Conservation (phyloP, 2,888 invertebrate species). For the Lysandra coridon region DNA sequence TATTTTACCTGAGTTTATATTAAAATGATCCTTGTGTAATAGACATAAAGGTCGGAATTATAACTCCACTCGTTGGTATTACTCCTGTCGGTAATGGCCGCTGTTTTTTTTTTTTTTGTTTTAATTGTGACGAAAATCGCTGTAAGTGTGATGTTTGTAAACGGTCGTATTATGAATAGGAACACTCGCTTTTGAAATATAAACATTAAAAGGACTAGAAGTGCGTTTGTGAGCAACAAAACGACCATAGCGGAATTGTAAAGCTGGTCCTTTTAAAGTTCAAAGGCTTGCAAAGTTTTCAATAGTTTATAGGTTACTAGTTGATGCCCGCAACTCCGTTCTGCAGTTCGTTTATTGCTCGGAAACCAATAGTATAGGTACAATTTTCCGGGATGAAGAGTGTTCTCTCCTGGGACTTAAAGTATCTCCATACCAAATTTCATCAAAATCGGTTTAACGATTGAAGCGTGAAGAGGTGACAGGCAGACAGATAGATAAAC, state of each 20-base stretch:
- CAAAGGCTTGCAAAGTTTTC: background rate
- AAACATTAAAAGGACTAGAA: constrained; percentile 2
- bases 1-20: background rate
- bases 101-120: constrained; percentile 19
- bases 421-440: too few relatives aligned
- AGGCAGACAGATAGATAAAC: too few relatives aligned
- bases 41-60: background rate
- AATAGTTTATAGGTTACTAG: background rate
- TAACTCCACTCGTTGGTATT: background rate
- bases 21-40: background rate
- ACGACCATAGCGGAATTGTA: background rate
- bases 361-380: too few relatives aligned
- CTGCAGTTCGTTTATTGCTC: too few relatives aligned
- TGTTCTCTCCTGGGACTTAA: too few relatives aligned
- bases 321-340: background rate
- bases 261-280: background rate
- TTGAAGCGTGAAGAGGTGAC: too few relatives aligned
- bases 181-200: constrained; percentile 21
- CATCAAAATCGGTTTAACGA: too few relatives aligned
- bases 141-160: background rate
- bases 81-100: constrained; percentile 2
- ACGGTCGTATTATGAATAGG: constrained; percentile 8
- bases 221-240: background rate
- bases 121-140: constrained; percentile 11
- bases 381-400: too few relatives aligned